Evolutionary conservation across 2,113 vertebrate genomes (phyloP), one percentile per base, ranked within the genome.

Genomic region (Ursus arctos): DNA sequence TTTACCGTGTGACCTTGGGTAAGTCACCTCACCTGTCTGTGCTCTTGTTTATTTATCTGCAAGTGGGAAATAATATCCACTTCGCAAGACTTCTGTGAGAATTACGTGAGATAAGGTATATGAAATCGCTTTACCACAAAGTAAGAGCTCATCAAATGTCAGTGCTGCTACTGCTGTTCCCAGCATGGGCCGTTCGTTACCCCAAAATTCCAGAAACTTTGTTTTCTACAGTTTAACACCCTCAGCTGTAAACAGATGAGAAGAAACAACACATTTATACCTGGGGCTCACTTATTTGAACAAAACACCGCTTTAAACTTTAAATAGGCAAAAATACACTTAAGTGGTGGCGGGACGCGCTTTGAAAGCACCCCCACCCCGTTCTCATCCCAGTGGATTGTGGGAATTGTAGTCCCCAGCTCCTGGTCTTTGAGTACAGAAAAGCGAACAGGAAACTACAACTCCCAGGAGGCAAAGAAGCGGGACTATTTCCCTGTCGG

Each of bases 371-470:
- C 59, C n/a, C 94, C 97, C 53, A 96, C 33, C 26, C 0, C 22
- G 3, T 6, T 11, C 33, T 11, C 59, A 6, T 0, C 40, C 18
- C 67, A 0, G 11, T 91, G 55, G 16, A 24, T 9, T 88, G 4
- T 63, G 55, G 83, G 82, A 40, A 88, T 2, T 36, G 92, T 98
- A 28, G 97, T 83, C 74, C 51, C 0, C 0, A 0, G 3, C 40
- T 43, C 5, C 0, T 5, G 6, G 28, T 0, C 6, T 7, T 1
- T 14, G 43, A 47, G 31, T 49, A 7, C 18, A 15, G 31, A 82
- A 40, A 36, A 40, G n/a, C 0, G 0, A 2, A 7, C 16, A 26
- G 21, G 0, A 91, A 97, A 99, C 99, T 99, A 98, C 99, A 97
- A 33, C 10, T 98, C 98, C 99, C 99, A 94, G 85, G 72, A 79